Evolutionary conservation across 2,113 vertebrate genomes (phyloP), one percentile per base, ranked within the genome.

Genomic region (Anser cygnoides): DNA sequence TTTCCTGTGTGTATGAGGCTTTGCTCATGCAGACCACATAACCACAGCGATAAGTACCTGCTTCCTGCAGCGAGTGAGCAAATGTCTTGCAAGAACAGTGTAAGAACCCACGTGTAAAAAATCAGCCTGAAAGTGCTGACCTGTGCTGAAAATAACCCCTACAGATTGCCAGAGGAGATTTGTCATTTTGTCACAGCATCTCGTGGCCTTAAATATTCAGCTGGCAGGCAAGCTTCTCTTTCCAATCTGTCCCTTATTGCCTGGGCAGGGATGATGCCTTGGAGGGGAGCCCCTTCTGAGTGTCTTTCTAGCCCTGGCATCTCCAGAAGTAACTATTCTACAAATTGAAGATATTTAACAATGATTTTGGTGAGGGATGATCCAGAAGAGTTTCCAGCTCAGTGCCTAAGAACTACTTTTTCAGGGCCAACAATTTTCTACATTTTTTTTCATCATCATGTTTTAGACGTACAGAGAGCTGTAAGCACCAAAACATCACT

Each of bases 21-120:
- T 70, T 76, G 62, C 74, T 76, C 62, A 3, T 13, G 25, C 74
- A 85, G 90, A 93, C 71, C 78, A 88, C 84, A 26, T 43, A 95
- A 91, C 85, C 87, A 90, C 84, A 83, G 74, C 4, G 2, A 19
- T 43, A 93, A 91, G 78, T 91, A 66, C 66, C 87, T 88, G 52
- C 59, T 93, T 95, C 87, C 91, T 80, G 78, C 73, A 76, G n/a
- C 8, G 2, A 17, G 49, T 5, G 1, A 84, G 58, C 4, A 82
- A 82, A 70, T 29, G 57, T 79, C 70, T 76, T 87, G 58, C 54
- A 62, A 70, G 90, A 85, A 28, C 41, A 52, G 31, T 33, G 19
- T 46, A 57, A 85, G 84, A 95, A 62, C 20, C 13, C 49, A 54
- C 44, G 44, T 62, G 66, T 41, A 67, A 79, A 95, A 90, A 70